Evolutionary conservation across 2,797 vertebrate genomes (phyloP).

Genomic region (Limnodromus scolopaceus): DNA sequence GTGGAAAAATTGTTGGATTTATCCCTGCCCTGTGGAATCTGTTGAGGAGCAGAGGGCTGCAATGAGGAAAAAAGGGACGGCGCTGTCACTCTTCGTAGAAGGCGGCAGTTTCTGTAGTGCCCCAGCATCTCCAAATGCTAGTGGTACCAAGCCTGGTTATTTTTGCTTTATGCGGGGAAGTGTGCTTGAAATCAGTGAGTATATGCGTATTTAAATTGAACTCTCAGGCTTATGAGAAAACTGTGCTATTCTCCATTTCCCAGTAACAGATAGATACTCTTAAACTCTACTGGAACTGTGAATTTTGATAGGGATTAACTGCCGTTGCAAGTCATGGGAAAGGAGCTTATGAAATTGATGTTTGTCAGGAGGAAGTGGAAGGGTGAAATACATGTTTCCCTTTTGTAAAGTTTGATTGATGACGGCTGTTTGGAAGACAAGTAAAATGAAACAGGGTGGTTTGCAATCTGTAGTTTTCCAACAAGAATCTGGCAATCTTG

Average conservation of each 20-base stretch:
- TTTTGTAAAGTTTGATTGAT: not conserved
- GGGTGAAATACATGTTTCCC: not conserved
- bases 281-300: not conserved
- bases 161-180: not conserved
- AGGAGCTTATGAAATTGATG: not conserved
- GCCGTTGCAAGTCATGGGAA: not conserved
- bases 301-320: constrained; percentile 6
- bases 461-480: not conserved
- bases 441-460: not conserved
- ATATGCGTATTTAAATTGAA: not conserved
- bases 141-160: not conserved
- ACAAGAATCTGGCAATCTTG: not conserved
- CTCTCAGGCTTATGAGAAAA: not conserved
- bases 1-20: not conserved
- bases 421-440: not conserved
- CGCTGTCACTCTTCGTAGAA: rapidly evolving
- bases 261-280: not conserved
- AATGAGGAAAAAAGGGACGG: rapidly evolving
- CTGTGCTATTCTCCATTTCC: not conserved
- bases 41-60: not conserved
- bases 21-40: not conserved
- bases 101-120: not conserved
- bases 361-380: not conserved
- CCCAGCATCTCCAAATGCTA: not conserved
- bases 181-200: not conserved